Percentiles rank a stretch among this genome's conserved stretches.
Conservation (phyloP, 2,113 vertebrate genomes). For the Melierax canorus region DNA sequence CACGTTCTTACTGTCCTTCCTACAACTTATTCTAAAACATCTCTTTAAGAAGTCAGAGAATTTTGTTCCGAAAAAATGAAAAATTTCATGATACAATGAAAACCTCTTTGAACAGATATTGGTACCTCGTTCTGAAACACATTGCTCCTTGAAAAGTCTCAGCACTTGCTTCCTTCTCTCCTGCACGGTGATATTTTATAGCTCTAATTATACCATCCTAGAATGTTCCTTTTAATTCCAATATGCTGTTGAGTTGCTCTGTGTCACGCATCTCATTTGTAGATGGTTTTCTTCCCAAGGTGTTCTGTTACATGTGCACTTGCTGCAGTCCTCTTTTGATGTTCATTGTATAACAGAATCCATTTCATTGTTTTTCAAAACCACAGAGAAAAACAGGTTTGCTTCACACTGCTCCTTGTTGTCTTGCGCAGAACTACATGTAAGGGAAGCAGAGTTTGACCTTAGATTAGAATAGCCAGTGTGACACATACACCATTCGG, state of each 20-base stretch:
- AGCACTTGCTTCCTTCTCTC: background rate
- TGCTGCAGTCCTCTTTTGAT: background rate
- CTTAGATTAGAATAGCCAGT: background rate
- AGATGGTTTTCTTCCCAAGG: background rate
- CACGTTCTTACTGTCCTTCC: background rate
- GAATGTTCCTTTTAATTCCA: background rate
- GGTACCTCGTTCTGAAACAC: background rate
- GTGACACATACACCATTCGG: background rate
- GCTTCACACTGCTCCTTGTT: background rate
- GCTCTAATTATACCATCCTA: background rate
- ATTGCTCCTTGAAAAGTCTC: background rate
- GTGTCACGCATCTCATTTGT: background rate
- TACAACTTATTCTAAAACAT: background rate
- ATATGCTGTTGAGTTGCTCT: background rate
- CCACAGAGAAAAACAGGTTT: background rate
- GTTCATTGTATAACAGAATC: background rate
- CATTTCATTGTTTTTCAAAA: background rate
- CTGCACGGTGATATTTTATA: background rate
- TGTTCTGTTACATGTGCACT: background rate
- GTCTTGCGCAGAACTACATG: background rate
- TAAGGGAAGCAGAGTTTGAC: background rate
- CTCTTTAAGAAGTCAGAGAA: background rate
- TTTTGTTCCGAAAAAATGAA: background rate
- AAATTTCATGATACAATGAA: background rate
- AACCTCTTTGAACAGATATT: background rate